These are phyloP conservation scores for Streptopelia turtur DNA, from an alignment of 2,797 vertebrate genomes.

Conservation along the genomic window DNA sequence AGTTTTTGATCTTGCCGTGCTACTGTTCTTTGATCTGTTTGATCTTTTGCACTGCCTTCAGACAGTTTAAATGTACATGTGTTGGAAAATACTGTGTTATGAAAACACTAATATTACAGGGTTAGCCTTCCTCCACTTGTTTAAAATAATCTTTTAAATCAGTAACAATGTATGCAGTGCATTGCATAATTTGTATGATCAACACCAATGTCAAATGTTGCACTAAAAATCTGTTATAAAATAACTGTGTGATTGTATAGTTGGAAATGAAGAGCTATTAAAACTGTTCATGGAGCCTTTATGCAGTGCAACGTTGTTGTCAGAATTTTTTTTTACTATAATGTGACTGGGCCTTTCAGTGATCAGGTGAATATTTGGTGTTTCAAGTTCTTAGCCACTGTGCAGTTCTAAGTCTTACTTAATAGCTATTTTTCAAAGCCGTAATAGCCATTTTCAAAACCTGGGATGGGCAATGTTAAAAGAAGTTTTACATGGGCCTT, in stretches of 20 bases:
- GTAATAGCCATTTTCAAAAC: neutral
- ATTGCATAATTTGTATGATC: neutral
- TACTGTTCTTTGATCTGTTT: neutral
- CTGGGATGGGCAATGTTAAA: neutral
- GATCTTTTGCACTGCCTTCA: neutral
- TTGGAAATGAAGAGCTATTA: neutral
- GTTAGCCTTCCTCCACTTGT: neutral
- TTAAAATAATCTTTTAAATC: neutral
- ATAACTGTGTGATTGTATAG: neutral
- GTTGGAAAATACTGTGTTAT: neutral
- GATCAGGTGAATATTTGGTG: neutral
- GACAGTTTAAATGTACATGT: neutral
- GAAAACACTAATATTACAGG: neutral
- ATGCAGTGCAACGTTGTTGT: neutral
- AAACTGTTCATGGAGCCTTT: neutral
- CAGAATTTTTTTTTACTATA: neutral
- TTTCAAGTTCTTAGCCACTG: neutral
- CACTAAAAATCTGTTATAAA: neutral
- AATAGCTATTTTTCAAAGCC: neutral
- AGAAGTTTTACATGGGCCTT: neutral
- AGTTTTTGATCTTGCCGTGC: neutral
- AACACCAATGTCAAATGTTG: neutral
- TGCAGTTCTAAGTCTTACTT: neutral
- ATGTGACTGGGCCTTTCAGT: neutral
- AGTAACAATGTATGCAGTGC: neutral